Evolutionary conservation across 2,888 invertebrate species (phyloP).

Genomic region (Sinhomidia bicolor): DNA sequence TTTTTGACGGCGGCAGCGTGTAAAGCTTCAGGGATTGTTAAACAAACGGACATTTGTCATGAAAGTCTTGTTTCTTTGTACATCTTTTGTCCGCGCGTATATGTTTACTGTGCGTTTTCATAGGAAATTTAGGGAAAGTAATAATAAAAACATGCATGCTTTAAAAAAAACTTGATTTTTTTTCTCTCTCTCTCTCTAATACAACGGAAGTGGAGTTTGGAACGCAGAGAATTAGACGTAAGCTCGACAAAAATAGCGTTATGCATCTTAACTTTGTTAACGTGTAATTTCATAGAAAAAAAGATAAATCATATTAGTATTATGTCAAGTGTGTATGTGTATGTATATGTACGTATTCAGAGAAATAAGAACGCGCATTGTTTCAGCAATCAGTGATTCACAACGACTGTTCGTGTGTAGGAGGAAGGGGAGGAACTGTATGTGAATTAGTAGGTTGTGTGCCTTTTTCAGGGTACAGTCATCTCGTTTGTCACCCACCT

Average conservation of each 20-base stretch:
- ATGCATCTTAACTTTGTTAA: too few relatives aligned
- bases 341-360: neutral
- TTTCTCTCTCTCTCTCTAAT: too few relatives aligned
- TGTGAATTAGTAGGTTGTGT: slow-evolving; percentile 45
- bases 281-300: neutral
- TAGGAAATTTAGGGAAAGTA: too few relatives aligned
- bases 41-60: slow-evolving; percentile 59
- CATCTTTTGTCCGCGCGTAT: neutral
- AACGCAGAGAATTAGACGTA: too few relatives aligned
- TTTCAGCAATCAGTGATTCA: neutral
- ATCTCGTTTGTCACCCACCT: slow-evolving; percentile 46
- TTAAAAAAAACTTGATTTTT: neutral
- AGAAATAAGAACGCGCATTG: neutral
- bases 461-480: slow-evolving; percentile 13
- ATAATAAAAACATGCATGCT: too few relatives aligned
- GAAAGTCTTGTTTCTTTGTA: slow-evolving; percentile 55
- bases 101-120: neutral
- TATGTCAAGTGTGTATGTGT: neutral
- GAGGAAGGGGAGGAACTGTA: slow-evolving; percentile 45
- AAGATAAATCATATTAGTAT: neutral
- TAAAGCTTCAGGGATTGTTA: slow-evolving; percentile 35
- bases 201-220: neutral
- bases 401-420: slow-evolving; percentile 42
- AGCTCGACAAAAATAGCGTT: too few relatives aligned
- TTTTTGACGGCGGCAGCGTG: neutral